phyloP scores from a whole-genome alignment of 2,888 invertebrate genomes.

The Pterobdella sp. region DNA sequence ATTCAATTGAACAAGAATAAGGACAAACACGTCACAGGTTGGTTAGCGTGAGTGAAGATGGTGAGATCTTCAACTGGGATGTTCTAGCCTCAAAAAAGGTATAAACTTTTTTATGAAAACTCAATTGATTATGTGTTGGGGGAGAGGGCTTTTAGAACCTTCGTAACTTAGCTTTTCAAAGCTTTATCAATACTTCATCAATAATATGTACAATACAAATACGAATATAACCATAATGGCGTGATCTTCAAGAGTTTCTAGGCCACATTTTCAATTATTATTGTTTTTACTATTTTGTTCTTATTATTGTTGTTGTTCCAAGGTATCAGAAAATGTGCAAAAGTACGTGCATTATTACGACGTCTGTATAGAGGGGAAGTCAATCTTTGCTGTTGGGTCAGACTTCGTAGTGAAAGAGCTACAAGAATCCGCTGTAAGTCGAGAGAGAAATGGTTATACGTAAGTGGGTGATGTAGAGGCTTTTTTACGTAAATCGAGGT shows the following conservation, averaged over 20 bases:
- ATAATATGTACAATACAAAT: too few relatives aligned
- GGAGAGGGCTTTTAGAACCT: too few relatives aligned
- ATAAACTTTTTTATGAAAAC: background rate
- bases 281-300: too few relatives aligned
- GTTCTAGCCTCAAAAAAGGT: constrained; percentile 19
- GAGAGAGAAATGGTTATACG: background rate
- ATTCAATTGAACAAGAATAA: too few relatives aligned
- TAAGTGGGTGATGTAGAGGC: background rate
- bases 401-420: constrained; percentile 25
- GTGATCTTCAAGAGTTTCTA: too few relatives aligned
- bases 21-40: too few relatives aligned
- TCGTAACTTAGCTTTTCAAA: too few relatives aligned
- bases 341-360: constrained; percentile 25
- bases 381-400: constrained; percentile 22
- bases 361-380: constrained; percentile 26
- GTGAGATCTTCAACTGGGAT: constrained; percentile 25
- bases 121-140: too few relatives aligned
- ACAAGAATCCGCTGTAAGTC: constrained; percentile 16
- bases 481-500: background rate
- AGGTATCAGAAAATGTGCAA: constrained; percentile 26
- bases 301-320: too few relatives aligned
- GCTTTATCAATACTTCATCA: too few relatives aligned
- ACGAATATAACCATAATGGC: too few relatives aligned
- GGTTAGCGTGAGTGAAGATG: constrained; percentile 26
- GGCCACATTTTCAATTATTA: too few relatives aligned